Evolutionary conservation across 2,113 vertebrate genomes (phyloP), one percentile per base, ranked within the genome.

Genomic region (Catharus fuscescens): DNA sequence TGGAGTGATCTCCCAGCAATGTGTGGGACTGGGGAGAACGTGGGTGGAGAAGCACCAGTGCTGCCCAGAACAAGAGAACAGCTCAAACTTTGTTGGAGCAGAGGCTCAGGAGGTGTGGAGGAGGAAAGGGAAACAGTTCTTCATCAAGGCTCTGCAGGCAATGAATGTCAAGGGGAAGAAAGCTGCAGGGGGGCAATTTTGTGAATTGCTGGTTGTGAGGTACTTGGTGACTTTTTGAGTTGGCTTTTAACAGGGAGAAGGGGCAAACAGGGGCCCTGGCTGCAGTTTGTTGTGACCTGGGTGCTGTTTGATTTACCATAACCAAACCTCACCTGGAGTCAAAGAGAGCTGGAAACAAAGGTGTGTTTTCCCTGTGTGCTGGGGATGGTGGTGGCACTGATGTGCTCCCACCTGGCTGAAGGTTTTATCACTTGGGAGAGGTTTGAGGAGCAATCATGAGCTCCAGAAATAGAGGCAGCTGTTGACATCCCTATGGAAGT

Each of bases 1-100:
- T 10, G 4, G 24, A 59, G 34, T 18, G 34, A 52, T 28, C 38
- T 38, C 79, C 70, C 50, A 45, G 18, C 19, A 21, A 4, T 0
- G 0, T 0, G 3, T 32, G 60, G 14, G 42, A 56, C 23, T 0
- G 1, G 28, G 36, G 65, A 40, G 9, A 53, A 31, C 53, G n/a
- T 0, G 0, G 7, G 26, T 2, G 3, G 32, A 40, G 50, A 66
- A 38, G 18, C 13, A 50, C 6, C 12, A 19, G 45, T 12, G 47
- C 32, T 79, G 44, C 14, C 9, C 5, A 10, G 82, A 21, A 44
- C 34, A 38, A 54, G 12, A 17, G 42, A 72, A 47, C 67, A 83
- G 36, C 52, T 77, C 31, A 14, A 86, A 38, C 54, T 48, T 47
- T 14, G 15, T 13, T 1, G 1, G 19, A 67, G 21, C 31, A 11